These are phyloP conservation scores for Oncorhynchus kisutch DNA, from an alignment of 2,113 vertebrate species.

Conservation along the genomic window DNA sequence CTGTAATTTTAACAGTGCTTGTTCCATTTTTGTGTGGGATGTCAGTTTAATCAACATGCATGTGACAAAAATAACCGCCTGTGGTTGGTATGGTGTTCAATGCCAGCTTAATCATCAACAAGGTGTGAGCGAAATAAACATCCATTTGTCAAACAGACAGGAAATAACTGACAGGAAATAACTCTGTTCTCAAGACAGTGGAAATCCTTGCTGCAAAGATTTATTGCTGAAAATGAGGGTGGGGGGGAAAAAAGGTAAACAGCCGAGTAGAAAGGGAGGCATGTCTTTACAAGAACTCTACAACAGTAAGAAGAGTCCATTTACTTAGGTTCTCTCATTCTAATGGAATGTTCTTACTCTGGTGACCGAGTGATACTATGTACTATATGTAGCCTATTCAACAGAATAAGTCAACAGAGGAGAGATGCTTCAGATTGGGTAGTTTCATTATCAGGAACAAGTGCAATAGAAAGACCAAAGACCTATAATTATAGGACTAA, in stretches of 20 bases:
- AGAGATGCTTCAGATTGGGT: background rate
- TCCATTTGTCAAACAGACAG: no score
- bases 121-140: no score
- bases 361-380: background rate
- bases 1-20: no score
- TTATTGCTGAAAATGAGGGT: background rate
- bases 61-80: no score
- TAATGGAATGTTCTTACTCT: slow-evolving; percentile 2
- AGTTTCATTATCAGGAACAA: background rate
- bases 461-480: no score
- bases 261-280: background rate
- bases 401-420: slow-evolving; percentile 8
- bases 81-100: no score
- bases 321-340: slow-evolving; percentile 22
- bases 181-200: no score
- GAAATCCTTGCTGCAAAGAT: background rate
- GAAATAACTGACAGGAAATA: no score
- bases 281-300: slow-evolving; percentile 4
- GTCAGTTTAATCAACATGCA: no score
- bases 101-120: no score
- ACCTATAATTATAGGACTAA: no score
- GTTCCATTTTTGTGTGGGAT: no score
- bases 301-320: background rate
- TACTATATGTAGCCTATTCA: background rate
- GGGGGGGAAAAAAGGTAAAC: background rate